Conservation (phyloP, 2,888 invertebrate genomes). For the Ptychoptera contaminata region DNA sequence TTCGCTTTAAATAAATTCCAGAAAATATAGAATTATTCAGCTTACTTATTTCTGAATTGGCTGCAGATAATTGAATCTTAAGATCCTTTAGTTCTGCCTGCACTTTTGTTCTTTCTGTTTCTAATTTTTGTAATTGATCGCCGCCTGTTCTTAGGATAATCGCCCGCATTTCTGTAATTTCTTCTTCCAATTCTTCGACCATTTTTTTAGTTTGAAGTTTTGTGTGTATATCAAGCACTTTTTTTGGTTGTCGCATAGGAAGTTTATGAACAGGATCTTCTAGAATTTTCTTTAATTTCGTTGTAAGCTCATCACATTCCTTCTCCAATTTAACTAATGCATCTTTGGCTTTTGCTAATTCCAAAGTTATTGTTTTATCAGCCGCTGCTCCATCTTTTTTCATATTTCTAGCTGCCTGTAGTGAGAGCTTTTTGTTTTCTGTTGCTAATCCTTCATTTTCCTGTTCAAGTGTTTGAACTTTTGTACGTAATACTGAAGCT, state of each 20-base stretch:
- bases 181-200: slow-evolving; percentile 75
- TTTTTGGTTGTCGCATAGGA: slow-evolving; percentile 55
- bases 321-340: slow-evolving; percentile 38
- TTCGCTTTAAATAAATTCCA: background rate
- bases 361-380: slow-evolving; percentile 24
- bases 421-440: slow-evolving; percentile 56
- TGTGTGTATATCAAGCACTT: slow-evolving; percentile 53
- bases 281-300: slow-evolving; percentile 46
- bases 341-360: slow-evolving; percentile 39
- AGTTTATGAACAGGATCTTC: slow-evolving; percentile 48
- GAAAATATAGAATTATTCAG: slow-evolving; percentile 4
- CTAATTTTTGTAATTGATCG: slow-evolving; percentile 36
- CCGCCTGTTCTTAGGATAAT: slow-evolving; percentile 27
- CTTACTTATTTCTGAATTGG: slow-evolving; percentile 31
- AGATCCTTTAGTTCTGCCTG: slow-evolving; percentile 47
- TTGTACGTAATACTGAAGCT: slow-evolving; percentile 47
- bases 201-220: slow-evolving; percentile 61
- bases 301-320: slow-evolving; percentile 48
- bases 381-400: slow-evolving; percentile 30
- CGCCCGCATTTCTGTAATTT: slow-evolving; percentile 44
- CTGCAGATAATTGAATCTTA: slow-evolving; percentile 47
- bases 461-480: slow-evolving; percentile 49
- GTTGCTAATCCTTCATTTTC: slow-evolving; percentile 60
- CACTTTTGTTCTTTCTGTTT: slow-evolving; percentile 47
- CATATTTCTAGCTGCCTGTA: slow-evolving; percentile 34